Evolutionary conservation across 2,113 vertebrate genomes (phyloP), one percentile per base, ranked within the genome.

Genomic region (Trogon surrucura): DNA sequence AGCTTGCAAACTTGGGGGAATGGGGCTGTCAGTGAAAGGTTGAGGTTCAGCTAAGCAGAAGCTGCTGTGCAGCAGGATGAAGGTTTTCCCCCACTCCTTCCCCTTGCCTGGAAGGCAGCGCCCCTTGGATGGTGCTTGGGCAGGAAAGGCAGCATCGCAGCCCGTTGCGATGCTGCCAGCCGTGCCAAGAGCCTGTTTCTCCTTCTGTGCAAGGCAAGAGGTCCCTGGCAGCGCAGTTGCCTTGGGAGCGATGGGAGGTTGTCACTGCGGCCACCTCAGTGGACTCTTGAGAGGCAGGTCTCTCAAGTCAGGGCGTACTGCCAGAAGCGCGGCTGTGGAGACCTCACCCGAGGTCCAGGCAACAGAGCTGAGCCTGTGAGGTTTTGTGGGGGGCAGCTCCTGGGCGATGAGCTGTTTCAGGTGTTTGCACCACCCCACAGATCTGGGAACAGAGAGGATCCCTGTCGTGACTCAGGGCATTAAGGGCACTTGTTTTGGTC

Each of bases 391-490:
- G 29, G 48, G 50, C 6, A n/a, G 56, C 18, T 27, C 16, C 21
- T 34, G 29, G 41, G 34, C 15, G 38, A 36, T 16, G 36, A 23
- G 36, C 10, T 23, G 17, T 22, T 45, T 69, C 22, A 29, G 85
- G 22, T 48, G 22, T 48, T 75, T 29, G 19, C 29, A 51, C 17
- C 50, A 53, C 9, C 50, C 81, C 61, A 14, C 20, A 36, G 7
- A 30, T 27, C 0, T 23, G 48, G 71, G 75, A 45, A 58, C 30
- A 12, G 3, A 3, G 3, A 72, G 25, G 18, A 5, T 72, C 67
- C 34, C 10, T 36, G 1, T 34, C 5, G 0, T 10, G 81, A 6
- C 34, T n/a, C 21, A 0, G 36, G 51, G 26, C 38, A 10, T 18
- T 27, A 21, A 60, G 44, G n/a, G 62, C 34, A 12, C 20, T 34